A percentile compares a stretch with the other conserved stretches of the same genome.
Conservation (phyloP, 2,797 vertebrate genomes). For the Xiphorhynchus erythropygius region DNA sequence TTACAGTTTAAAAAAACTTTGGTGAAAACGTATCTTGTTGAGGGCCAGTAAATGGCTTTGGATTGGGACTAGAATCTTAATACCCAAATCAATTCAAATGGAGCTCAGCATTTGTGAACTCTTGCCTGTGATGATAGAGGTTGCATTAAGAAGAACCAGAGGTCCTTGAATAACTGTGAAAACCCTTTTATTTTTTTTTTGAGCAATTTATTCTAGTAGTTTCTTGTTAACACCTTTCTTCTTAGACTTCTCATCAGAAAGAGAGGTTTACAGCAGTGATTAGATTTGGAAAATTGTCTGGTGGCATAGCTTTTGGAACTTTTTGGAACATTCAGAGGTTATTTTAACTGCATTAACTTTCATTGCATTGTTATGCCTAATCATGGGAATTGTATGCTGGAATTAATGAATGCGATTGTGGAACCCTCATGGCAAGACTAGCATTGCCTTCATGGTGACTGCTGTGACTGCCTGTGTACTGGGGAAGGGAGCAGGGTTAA, state of each 20-base stretch:
- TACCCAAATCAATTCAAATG: neutral
- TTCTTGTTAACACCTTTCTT: neutral
- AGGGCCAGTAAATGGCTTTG: neutral
- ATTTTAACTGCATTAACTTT: neutral
- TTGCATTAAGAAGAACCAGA: neutral
- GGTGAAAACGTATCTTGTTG: neutral
- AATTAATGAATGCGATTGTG: accelerated
- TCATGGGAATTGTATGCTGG: neutral
- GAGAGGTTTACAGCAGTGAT: neutral
- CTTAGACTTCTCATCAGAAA: neutral
- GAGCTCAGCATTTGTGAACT: neutral
- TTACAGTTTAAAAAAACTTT: neutral
- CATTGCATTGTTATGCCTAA: neutral
- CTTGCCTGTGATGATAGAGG: neutral
- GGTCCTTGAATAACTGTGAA: neutral
- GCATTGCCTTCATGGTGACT: accelerated
- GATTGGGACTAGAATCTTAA: neutral
- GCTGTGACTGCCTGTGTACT: neutral
- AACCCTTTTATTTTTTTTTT: neutral
- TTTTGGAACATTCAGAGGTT: neutral
- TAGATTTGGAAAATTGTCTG: neutral
- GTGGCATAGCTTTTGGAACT: neutral
- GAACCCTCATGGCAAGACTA: neutral
- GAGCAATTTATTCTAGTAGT: neutral
- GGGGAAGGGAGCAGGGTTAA: neutral